These are phyloP conservation scores for Hemiscyllium ocellatum DNA, from an alignment of 2,113 vertebrate genomes.

Conservation along the genomic window DNA sequence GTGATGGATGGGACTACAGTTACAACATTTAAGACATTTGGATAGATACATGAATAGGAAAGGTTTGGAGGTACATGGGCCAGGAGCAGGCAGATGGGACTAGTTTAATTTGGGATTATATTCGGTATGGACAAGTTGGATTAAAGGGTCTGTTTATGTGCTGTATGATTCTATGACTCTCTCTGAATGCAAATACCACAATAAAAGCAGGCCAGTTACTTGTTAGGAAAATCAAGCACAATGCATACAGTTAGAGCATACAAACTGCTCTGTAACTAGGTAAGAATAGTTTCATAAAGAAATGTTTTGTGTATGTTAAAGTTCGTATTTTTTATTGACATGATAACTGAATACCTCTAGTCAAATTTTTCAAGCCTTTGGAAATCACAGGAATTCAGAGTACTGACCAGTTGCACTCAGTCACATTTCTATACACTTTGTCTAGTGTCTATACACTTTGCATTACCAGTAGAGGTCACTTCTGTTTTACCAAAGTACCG, in stretches of 20 bases:
- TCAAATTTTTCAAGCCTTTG: not conserved
- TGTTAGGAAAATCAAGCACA: not conserved
- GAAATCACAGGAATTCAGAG: not conserved
- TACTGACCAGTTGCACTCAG: not conserved
- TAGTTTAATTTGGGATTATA: too few relatives aligned
- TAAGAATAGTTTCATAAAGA: not conserved
- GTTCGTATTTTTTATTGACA: not conserved
- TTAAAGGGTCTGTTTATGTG: too few relatives aligned
- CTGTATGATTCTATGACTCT: too few relatives aligned
- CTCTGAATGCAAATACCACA: not conserved
- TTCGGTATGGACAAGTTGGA: too few relatives aligned
- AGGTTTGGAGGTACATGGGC: too few relatives aligned
- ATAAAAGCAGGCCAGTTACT: not conserved
- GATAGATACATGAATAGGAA: too few relatives aligned
- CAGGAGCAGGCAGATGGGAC: too few relatives aligned
- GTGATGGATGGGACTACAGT: too few relatives aligned
- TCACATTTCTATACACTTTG: not conserved
- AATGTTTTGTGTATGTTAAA: not conserved
- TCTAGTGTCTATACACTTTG: not conserved
- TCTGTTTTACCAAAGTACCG: not conserved
- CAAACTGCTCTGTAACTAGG: not conserved
- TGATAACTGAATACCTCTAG: not conserved
- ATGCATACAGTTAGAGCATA: not conserved
- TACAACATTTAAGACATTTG: too few relatives aligned
- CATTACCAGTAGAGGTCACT: not conserved